Conservation (phyloP, 2,797 vertebrate genomes). For the Hoplostethus atlanticus region DNA sequence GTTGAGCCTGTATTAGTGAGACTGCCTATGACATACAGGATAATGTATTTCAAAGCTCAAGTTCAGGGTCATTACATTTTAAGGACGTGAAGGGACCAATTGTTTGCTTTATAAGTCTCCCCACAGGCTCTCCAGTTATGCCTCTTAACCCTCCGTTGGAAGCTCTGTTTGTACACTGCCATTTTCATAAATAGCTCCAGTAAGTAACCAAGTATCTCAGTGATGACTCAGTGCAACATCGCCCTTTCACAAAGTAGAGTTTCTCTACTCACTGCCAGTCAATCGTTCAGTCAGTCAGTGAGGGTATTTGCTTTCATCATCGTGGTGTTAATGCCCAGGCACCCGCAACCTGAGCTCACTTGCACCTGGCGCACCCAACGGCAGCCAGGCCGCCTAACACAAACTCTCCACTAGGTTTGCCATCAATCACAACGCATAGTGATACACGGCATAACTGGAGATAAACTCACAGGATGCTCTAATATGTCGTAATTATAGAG, state of each 20-base stretch:
- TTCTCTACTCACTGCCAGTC: constrained; percentile 10
- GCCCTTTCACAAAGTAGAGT: constrained; percentile 27
- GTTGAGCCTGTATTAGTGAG: neutral
- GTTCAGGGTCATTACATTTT: neutral
- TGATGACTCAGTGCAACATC: constrained; percentile 43
- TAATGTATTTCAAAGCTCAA: neutral
- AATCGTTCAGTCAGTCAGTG: constrained; percentile 48
- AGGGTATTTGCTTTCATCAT: constrained; percentile 66
- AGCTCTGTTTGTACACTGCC: constrained; percentile 11
- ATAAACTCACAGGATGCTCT: neutral
- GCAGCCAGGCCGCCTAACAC: constrained; percentile 35
- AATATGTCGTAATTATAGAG: neutral
- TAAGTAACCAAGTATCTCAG: constrained; percentile 24
- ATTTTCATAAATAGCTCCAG: constrained; percentile 58
- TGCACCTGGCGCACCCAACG: constrained; percentile 62
- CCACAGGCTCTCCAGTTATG: constrained; percentile 25
- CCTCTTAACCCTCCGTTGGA: neutral
- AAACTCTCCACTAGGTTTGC: constrained; percentile 32
- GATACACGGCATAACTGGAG: constrained; percentile 4
- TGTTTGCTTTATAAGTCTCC: neutral
- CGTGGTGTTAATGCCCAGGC: constrained; percentile 56
- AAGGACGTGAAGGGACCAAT: neutral
- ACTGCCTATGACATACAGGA: neutral
- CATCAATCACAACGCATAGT: constrained; percentile 36
- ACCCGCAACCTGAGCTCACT: constrained; percentile 67